A percentile compares a stretch with the other conserved stretches of the same genome.
phyloP scores from a whole-genome alignment of 2,888 invertebrate species.

The Meloe dianella region DNA sequence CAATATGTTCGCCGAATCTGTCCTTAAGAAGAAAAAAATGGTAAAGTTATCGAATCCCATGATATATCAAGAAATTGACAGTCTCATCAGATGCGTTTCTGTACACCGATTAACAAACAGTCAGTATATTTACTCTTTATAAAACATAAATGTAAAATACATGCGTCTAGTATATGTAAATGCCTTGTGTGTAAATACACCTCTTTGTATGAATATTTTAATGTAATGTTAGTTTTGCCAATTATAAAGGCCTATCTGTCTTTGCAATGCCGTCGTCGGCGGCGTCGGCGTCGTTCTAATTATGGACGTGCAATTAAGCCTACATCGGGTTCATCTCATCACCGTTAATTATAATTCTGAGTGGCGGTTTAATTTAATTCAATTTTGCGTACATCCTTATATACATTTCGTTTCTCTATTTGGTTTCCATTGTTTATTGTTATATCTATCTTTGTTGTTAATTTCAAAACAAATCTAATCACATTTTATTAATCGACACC shows the following conservation, averaged over 20 bases:
- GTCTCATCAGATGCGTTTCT: too few species aligned
- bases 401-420: background rate
- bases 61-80: too few species aligned
- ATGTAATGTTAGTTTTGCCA: conserved; percentile 14
- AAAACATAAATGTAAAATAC: too few species aligned
- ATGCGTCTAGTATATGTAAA: background rate
- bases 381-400: conserved; percentile 14
- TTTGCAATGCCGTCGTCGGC: background rate
- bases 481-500: conserved; percentile 14
- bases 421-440: background rate
- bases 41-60: too few species aligned
- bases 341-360: conserved; percentile 24
- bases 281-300: conserved; percentile 12
- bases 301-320: conserved; percentile 18
- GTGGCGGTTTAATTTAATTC: conserved; percentile 27
- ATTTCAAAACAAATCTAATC: conserved; percentile 3
- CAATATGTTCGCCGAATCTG: too few species aligned
- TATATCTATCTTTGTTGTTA: conserved; percentile 4
- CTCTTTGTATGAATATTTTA: conserved; percentile 10
- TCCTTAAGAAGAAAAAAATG: too few species aligned
- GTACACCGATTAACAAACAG: too few species aligned
- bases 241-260: conserved; percentile 16
- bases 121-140: background rate
- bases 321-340: conserved; percentile 14
- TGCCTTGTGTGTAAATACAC: background rate